Evolutionary conservation across 2,797 vertebrate species (phyloP).

Genomic region (Todus mexicanus): DNA sequence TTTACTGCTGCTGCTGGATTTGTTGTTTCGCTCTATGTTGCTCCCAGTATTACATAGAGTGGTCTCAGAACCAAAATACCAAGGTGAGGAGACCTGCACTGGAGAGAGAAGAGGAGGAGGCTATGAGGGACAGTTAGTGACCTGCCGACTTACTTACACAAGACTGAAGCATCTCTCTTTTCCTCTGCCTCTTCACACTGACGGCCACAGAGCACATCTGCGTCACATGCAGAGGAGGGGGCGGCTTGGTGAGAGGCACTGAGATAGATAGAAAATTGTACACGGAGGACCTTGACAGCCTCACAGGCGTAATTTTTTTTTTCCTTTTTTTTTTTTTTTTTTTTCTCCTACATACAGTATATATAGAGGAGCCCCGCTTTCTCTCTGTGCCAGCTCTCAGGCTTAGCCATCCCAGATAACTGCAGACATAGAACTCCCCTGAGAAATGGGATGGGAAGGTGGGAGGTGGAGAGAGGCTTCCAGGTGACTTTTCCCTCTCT

Average conservation of each 20-base stretch:
- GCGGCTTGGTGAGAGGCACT: conserved; percentile 12
- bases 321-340: neutral
- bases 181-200: conserved; percentile 18
- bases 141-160: conserved; percentile 57
- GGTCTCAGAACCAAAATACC: neutral
- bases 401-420: conserved; percentile 29
- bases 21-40: conserved; percentile 10
- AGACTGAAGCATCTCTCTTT: conserved; percentile 9
- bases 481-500: neutral
- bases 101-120: neutral
- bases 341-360: neutral
- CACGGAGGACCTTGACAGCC: conserved; percentile 70
- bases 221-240: conserved; percentile 62
- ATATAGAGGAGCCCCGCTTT: conserved; percentile 33
- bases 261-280: conserved; percentile 64
- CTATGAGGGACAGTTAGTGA: neutral
- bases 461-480: neutral
- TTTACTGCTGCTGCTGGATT: conserved; percentile 6
- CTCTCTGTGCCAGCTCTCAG: neutral
- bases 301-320: conserved; percentile 3
- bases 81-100: neutral
- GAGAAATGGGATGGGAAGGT: conserved; percentile 36
- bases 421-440: conserved; percentile 35
- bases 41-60: neutral
- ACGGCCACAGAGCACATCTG: conserved; percentile 66